phyloP scores from a whole-genome alignment of 2,797 vertebrate genomes.

The Phaenicophaeus curvirostris region DNA sequence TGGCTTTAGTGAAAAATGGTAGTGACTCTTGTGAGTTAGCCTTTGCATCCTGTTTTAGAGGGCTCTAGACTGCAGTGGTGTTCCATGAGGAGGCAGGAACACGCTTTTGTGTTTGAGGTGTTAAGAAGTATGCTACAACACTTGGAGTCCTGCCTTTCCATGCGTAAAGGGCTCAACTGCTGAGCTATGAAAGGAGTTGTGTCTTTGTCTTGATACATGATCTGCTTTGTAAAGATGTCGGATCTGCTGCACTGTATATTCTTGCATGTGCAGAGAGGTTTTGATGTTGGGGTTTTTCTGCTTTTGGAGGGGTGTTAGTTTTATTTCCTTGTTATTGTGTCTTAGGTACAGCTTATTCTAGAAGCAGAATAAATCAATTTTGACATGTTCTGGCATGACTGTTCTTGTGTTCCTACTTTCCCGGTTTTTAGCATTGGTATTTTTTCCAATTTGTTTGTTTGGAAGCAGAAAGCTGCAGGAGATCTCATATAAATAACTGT shows the following conservation, averaged over 20 bases:
- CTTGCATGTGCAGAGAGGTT: background rate
- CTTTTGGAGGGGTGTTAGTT: background rate
- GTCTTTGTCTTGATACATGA: background rate
- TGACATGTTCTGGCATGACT: background rate
- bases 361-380: background rate
- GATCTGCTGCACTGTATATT: background rate
- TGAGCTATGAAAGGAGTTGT: background rate
- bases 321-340: background rate
- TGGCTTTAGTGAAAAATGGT: background rate
- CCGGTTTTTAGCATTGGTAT: background rate
- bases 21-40: background rate
- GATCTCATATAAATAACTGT: background rate
- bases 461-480: background rate
- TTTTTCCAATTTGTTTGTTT: background rate
- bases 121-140: background rate
- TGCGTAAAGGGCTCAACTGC: background rate
- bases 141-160: background rate
- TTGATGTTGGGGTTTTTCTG: background rate
- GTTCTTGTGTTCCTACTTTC: background rate
- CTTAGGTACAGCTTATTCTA: background rate
- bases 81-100: background rate
- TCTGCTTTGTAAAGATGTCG: background rate
- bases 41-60: background rate
- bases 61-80: background rate
- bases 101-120: fast-evolving